These are phyloP conservation scores for Drosophila malerkotliana DNA, from an alignment of 1,140 invertebrate species.

Conservation along the genomic window DNA sequence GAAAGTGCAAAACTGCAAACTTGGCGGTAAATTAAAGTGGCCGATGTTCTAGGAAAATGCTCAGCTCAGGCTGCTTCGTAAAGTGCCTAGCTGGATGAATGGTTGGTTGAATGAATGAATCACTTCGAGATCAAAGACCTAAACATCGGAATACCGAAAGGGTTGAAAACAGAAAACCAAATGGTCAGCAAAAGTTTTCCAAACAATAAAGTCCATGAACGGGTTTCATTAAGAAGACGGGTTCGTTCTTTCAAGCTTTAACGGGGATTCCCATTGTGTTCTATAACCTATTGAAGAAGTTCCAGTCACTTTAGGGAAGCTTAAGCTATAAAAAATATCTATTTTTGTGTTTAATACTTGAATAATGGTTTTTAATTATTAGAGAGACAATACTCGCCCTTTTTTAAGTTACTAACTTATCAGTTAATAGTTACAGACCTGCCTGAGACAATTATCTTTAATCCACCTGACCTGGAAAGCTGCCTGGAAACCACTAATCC, in stretches of 20 bases:
- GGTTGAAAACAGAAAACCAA: conserved; percentile 9
- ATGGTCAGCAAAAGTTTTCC: conserved; percentile 23
- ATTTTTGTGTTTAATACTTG: too few relatives aligned
- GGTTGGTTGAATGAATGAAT: conserved; percentile 29
- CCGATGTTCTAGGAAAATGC: conserved; percentile 26
- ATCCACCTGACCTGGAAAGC: conserved; percentile 13
- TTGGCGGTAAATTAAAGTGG: conserved; percentile 44
- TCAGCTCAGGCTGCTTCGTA: conserved; percentile 12
- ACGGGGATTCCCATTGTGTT: conserved; percentile 3
- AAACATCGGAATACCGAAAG: conserved; percentile 20
- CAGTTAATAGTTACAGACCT: conserved; percentile 20
- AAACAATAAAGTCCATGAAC: conserved; percentile 9
- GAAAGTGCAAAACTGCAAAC: conserved; percentile 42
- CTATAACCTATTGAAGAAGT: neutral
- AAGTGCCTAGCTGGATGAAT: conserved; percentile 22
- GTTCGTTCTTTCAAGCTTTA: conserved; percentile 17
- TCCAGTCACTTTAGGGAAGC: neutral
- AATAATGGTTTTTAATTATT: too few relatives aligned
- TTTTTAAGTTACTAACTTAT: conserved; percentile 4
- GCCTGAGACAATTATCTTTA: conserved; percentile 18
- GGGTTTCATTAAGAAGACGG: neutral
- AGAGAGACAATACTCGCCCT: too few relatives aligned
- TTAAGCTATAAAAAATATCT: neutral
- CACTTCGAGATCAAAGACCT: conserved; percentile 19
- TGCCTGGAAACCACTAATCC: conserved; percentile 6